Evolutionary conservation across 2,797 vertebrate genomes (phyloP).

Genomic region (Hirundo rustica): DNA sequence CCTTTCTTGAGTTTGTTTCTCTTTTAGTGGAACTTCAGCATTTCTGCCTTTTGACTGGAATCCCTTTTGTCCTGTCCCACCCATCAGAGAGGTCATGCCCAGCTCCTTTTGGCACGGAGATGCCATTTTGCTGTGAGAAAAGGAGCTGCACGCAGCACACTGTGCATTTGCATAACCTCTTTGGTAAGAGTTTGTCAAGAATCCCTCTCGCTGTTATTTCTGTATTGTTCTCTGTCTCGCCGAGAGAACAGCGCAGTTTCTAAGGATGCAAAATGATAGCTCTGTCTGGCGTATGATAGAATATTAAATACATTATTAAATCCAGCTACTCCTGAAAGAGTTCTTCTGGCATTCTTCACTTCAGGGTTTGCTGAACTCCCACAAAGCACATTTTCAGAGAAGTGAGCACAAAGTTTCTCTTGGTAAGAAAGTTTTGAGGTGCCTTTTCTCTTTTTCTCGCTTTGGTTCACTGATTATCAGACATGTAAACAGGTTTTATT

Average conservation of each 20-base stretch:
- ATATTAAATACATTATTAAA: background rate
- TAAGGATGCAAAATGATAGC: background rate
- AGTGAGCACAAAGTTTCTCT: background rate
- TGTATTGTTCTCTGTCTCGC: background rate
- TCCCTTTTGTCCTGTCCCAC: background rate
- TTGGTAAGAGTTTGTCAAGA: background rate
- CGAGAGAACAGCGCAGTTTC: background rate
- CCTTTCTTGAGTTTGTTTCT: background rate
- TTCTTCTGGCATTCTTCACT: background rate
- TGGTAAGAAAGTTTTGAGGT: background rate
- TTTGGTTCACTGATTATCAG: background rate
- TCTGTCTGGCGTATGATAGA: background rate
- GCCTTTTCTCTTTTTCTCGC: background rate
- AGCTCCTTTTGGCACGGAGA: background rate
- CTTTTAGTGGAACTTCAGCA: background rate
- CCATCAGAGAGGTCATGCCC: background rate
- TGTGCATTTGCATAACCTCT: background rate
- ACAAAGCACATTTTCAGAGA: background rate
- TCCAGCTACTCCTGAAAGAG: background rate
- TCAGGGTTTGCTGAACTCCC: background rate
- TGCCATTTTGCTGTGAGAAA: background rate
- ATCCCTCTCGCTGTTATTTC: background rate
- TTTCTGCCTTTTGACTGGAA: background rate
- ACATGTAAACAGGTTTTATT: background rate
- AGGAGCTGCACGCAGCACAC: background rate